Evolutionary conservation across 2,888 invertebrate genomes (phyloP), one percentile per base, ranked within the genome.

Genomic region (Ormyrus pomaceus): DNA sequence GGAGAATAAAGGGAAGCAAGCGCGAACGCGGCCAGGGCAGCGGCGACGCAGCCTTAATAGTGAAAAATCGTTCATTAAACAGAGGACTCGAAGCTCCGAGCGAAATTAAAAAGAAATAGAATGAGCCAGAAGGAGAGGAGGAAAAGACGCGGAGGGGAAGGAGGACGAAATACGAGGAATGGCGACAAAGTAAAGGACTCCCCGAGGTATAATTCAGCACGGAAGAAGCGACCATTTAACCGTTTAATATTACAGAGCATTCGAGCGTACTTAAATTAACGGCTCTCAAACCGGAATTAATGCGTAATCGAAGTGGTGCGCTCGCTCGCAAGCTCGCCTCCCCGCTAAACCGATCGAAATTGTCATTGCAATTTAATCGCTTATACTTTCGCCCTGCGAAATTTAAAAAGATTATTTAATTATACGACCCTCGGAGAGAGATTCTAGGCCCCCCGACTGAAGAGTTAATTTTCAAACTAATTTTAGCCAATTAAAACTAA

Each of bases 241-340:
- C 83, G 73, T 79, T 78, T 72, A 79, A 71, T 81, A 81, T 81
- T 78, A 68, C 75, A 82, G 79, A 82, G 81, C 77, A 78, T 83
- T 83, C 69, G 79, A 84, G 79, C 80, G 81, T 76, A 81, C 77
- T 82, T 78, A 69, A 83, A 83, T 86, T 86, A 84, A 85, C 84
- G 84, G 82, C 84, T 83, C 83, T 87, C 83, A 84, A 84, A 84
- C 83, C 83, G 82, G 84, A 87, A 86, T 87, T 87, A 87, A 87
- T 86, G 85, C 84, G 84, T 86, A 85, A 87, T 86, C 86, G 86
- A 87, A 74, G 64, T 34, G 13, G 45, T 19, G 19, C 19, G 19
- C 19, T 19, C 19, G 9, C 9, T 45, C 9, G 19, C 13, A 19
- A 6, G 19, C 55, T 7, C 50, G 10, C 13, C 50, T 51, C n/a